A percentile compares a stretch with the other conserved stretches of the same genome.
Conservation (phyloP, 2,797 vertebrate genomes). For the Eleutherodactylus coqui region DNA sequence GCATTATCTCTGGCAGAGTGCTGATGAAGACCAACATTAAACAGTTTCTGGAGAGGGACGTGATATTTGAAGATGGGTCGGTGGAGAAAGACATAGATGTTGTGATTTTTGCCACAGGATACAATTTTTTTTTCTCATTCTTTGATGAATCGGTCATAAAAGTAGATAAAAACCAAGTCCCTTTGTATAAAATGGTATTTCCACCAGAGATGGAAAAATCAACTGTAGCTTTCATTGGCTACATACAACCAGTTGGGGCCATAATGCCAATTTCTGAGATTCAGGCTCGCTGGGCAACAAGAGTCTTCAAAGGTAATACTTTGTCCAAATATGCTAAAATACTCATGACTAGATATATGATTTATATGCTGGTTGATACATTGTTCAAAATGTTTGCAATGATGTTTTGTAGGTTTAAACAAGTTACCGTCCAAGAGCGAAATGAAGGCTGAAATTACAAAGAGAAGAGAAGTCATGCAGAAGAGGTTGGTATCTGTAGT, state of each 20-base stretch:
- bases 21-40: slow-evolving; percentile 80
- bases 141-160: slow-evolving; percentile 74
- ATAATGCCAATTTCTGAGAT: slow-evolving; percentile 83
- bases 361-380: background rate
- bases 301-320: slow-evolving; percentile 81
- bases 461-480: slow-evolving; percentile 67
- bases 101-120: slow-evolving; percentile 85
- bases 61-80: slow-evolving; percentile 82
- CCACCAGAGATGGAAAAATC: slow-evolving; percentile 76
- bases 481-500: slow-evolving; percentile 68
- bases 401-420: slow-evolving; percentile 73
- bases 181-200: slow-evolving; percentile 82
- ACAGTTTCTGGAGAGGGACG: slow-evolving; percentile 78
- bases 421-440: slow-evolving; percentile 70
- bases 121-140: slow-evolving; percentile 84
- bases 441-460: slow-evolving; percentile 79
- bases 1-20: slow-evolving; percentile 81
- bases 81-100: slow-evolving; percentile 77
- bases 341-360: background rate
- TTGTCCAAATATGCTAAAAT: background rate
- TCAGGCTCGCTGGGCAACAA: slow-evolving; percentile 82
- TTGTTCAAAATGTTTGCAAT: background rate
- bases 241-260: slow-evolving; percentile 78
- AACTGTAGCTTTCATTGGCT: slow-evolving; percentile 81
- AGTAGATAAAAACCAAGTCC: slow-evolving; percentile 74